Percentiles rank a stretch among this genome's conserved stretches.
phyloP scores from a whole-genome alignment of 2,797 vertebrate genomes.

The Myotis planiceps region DNA sequence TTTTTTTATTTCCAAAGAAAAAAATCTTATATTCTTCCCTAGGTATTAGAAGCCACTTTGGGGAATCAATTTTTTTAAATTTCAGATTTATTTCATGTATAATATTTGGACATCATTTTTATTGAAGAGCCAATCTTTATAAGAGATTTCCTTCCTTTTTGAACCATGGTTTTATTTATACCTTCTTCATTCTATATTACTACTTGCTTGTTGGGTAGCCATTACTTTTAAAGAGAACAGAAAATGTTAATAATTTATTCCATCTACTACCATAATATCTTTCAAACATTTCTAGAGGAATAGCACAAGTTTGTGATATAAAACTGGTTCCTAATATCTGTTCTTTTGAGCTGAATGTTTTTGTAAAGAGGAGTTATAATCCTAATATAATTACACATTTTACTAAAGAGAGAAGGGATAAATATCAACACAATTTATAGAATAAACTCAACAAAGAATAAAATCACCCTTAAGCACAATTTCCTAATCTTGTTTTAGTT shows the following conservation, averaged over 20 bases:
- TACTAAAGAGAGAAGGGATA: neutral
- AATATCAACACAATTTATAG: neutral
- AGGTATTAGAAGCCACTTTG: neutral
- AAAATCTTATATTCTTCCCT: neutral
- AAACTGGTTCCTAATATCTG: neutral
- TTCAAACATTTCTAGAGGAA: neutral
- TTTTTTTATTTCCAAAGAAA: neutral
- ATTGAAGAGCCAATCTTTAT: neutral
- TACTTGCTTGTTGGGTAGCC: neutral
- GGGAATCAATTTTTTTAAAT: neutral
- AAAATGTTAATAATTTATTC: neutral
- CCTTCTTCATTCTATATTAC: neutral
- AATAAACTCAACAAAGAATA: neutral
- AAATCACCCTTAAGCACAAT: neutral
- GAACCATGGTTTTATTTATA: neutral
- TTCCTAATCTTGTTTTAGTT: neutral
- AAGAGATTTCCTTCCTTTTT: neutral
- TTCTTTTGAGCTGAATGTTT: neutral
- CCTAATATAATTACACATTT: neutral
- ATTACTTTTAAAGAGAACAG: constrained; percentile 6
- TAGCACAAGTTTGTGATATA: neutral
- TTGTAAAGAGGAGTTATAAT: neutral
- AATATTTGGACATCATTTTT: constrained; percentile 19
- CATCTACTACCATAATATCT: neutral
- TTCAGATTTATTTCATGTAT: neutral